These are phyloP conservation scores for Reticulitermes speratus DNA, from an alignment of 1,140 invertebrate genomes.

Conservation along the genomic window DNA sequence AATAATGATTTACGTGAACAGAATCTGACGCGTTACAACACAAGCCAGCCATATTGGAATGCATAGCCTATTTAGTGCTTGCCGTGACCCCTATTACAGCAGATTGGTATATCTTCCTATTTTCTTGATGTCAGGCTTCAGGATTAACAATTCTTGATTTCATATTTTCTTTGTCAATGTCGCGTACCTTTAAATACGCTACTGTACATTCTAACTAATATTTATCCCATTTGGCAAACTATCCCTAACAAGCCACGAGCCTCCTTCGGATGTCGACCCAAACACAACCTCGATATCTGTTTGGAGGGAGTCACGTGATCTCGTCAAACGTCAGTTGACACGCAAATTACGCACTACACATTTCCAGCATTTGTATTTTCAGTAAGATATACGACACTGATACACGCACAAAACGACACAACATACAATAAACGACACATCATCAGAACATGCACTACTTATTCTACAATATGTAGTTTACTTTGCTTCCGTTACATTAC, in stretches of 20 bases:
- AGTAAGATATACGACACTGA: background rate
- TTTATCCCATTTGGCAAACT: background rate
- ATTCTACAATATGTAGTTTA: background rate
- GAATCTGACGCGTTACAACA: conserved; percentile 14
- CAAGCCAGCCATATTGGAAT: conserved; percentile 27
- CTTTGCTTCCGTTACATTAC: background rate
- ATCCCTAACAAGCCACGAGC: background rate
- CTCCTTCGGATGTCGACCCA: background rate
- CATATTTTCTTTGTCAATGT: background rate
- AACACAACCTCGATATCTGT: conserved; percentile 21
- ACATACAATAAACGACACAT: background rate
- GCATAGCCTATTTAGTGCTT: conserved; percentile 21
- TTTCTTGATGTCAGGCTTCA: background rate
- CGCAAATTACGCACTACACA: background rate
- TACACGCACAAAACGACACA: background rate
- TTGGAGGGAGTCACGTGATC: conserved; percentile 24
- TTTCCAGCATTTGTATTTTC: background rate
- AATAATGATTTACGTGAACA: background rate
- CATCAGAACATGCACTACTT: background rate
- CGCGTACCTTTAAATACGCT: background rate
- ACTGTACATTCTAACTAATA: background rate
- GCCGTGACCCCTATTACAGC: background rate
- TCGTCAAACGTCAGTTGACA: conserved; percentile 19
- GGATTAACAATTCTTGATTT: background rate
- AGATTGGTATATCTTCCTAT: background rate